Conservation (phyloP, 2,888 invertebrate genomes). For the Epirrhoe alternata region DNA sequence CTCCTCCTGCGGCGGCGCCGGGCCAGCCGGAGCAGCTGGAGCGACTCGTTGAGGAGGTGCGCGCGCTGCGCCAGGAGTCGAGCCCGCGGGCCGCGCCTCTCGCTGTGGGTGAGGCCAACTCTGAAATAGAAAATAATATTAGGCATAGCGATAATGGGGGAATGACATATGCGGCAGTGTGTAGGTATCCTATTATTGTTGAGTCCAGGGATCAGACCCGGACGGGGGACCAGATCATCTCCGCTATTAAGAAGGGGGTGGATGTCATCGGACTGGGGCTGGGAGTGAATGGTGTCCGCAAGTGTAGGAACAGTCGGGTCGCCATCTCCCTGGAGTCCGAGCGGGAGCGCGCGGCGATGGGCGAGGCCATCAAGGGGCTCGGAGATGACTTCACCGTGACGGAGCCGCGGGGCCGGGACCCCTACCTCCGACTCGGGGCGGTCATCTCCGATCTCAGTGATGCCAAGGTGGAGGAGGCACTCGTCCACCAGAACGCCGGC, state of each 20-base stretch:
- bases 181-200: neutral
- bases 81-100: neutral
- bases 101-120: neutral
- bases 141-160: neutral
- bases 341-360: neutral
- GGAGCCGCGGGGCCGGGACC: neutral
- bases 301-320: neutral
- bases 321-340: neutral
- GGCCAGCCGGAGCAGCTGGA: neutral
- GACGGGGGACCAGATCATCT: neutral
- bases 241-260: neutral
- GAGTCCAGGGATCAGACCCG: neutral
- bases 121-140: too few species aligned
- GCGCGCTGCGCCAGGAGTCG: neutral
- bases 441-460: neutral
- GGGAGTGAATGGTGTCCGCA: neutral
- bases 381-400: neutral
- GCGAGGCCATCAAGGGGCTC: neutral
- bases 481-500: neutral
- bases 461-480: conserved; percentile 2
- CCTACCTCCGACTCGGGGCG: neutral
- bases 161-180: neutral
- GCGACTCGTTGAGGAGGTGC: neutral
- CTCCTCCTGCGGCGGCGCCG: neutral
- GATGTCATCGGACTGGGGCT: neutral